A percentile compares a stretch with the other conserved stretches of the same genome.
phyloP scores from a whole-genome alignment of 2,888 invertebrate species.

The Hemithea aestivaria region DNA sequence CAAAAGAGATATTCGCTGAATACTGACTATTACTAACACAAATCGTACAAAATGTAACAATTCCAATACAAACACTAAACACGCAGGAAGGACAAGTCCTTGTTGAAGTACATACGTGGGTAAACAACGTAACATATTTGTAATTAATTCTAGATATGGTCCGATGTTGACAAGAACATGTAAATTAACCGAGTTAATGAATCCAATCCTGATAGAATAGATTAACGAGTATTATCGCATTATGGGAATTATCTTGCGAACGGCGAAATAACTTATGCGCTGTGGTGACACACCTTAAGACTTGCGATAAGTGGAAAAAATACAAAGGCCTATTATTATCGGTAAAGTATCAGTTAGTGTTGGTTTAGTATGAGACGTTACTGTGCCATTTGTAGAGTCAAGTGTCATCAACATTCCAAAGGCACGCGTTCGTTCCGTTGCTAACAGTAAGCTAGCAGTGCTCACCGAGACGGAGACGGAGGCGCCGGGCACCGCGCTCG shows the following conservation, averaged over 20 bases:
- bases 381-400: too few relatives aligned
- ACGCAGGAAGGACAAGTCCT: slow-evolving; percentile 17
- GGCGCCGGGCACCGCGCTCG: slow-evolving; percentile 55
- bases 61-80: background rate
- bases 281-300: slow-evolving; percentile 32
- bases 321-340: too few relatives aligned
- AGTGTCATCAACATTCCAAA: slow-evolving; percentile 52
- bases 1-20: too few relatives aligned
- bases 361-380: too few relatives aligned
- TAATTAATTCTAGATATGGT: slow-evolving; percentile 14
- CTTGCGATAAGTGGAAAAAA: slow-evolving; percentile 43
- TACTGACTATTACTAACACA: background rate
- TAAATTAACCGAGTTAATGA: slow-evolving; percentile 23
- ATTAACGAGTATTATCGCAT: slow-evolving; percentile 32
- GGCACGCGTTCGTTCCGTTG: slow-evolving; percentile 31
- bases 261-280: slow-evolving; percentile 13
- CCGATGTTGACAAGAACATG: slow-evolving; percentile 23
- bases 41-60: background rate
- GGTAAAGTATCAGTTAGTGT: too few relatives aligned
- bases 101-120: slow-evolving; percentile 9
- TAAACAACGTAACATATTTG: slow-evolving; percentile 7
- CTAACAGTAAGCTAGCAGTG: slow-evolving; percentile 22
- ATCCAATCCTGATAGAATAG: slow-evolving; percentile 25
- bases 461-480: slow-evolving; percentile 75
- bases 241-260: slow-evolving; percentile 37